phyloP scores from a whole-genome alignment of 2,113 vertebrate genomes.

The Anguilla japonica region DNA sequence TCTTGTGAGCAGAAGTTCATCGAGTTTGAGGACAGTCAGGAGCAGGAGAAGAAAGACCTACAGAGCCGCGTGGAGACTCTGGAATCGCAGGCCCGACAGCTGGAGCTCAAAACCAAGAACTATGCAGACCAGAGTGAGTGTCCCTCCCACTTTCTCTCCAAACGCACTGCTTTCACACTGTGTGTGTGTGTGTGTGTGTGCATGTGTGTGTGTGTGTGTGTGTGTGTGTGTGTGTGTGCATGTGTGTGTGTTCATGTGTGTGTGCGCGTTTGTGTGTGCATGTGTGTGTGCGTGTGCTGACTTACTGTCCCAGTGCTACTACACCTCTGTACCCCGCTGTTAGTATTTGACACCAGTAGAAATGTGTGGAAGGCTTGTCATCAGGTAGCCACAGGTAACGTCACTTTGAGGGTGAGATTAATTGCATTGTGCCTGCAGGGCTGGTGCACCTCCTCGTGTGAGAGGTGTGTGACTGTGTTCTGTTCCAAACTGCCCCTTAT shows the following conservation, averaged over 20 bases:
- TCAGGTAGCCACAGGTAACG: neutral
- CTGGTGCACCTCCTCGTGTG: slow-evolving; percentile 28
- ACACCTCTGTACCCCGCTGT: neutral
- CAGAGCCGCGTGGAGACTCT: slow-evolving; percentile 80
- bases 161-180: neutral
- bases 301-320: neutral
- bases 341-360: neutral
- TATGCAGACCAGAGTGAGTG: slow-evolving; percentile 95
- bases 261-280: too few species aligned
- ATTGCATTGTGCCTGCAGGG: slow-evolving; percentile 29
- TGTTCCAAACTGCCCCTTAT: slow-evolving; percentile 12
- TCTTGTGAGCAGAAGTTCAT: slow-evolving; percentile 84
- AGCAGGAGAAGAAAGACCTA: slow-evolving; percentile 96
- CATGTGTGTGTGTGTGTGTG: too few species aligned
- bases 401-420: neutral
- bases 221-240: too few species aligned
- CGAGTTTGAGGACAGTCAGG: slow-evolving; percentile 91
- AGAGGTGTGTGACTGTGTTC: slow-evolving; percentile 31
- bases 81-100: slow-evolving; percentile 89
- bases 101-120: slow-evolving; percentile 93
- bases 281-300: neutral
- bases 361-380: neutral
- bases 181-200: neutral
- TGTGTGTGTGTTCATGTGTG: neutral
- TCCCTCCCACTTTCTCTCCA: neutral